phyloP scores from a whole-genome alignment of 2,113 vertebrate species.

The Camelus bactrianus region DNA sequence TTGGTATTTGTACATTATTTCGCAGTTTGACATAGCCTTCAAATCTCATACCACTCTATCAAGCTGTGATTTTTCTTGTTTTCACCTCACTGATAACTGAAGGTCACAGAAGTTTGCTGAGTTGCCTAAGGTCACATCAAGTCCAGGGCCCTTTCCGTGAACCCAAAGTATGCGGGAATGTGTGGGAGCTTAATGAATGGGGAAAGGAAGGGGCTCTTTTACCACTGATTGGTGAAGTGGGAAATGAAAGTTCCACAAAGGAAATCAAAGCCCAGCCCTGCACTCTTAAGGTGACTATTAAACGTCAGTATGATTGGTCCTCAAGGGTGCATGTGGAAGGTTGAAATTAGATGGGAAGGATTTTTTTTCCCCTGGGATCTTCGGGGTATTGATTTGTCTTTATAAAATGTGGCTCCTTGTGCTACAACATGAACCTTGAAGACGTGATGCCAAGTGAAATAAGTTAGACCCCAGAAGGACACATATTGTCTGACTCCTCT shows the following conservation, averaged over 20 bases:
- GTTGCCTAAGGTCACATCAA: neutral
- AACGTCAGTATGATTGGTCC: neutral
- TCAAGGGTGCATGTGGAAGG: neutral
- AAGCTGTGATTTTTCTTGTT: neutral
- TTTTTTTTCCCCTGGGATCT: neutral
- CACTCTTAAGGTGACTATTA: neutral
- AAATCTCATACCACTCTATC: neutral
- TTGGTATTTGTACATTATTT: neutral
- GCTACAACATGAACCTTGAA: neutral
- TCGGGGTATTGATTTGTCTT: neutral
- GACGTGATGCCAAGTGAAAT: neutral
- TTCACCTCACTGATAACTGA: neutral
- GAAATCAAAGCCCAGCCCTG: neutral
- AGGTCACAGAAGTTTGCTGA: neutral
- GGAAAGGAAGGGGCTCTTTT: neutral
- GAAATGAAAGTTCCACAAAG: neutral
- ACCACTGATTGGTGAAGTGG: neutral
- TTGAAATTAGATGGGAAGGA: neutral
- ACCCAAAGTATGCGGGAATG: neutral
- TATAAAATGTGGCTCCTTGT: neutral
- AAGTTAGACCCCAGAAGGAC: neutral
- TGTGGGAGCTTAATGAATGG: neutral
- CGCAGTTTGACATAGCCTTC: neutral
- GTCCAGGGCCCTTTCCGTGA: neutral
- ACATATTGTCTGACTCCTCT: neutral